Conservation (phyloP, 2,888 invertebrate species). For the Mimachlamys varia region DNA sequence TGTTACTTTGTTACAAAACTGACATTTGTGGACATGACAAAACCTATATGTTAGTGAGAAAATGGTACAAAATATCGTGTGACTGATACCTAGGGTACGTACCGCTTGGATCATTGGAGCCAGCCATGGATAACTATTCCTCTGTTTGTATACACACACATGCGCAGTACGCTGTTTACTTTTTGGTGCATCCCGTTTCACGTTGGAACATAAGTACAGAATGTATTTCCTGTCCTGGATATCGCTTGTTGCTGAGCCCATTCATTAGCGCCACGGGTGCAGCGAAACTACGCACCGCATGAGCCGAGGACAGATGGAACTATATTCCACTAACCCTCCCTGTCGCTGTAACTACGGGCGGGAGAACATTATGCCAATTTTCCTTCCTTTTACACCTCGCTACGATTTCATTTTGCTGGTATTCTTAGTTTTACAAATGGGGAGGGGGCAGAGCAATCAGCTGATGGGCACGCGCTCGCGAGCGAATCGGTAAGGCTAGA, state of each 20-base stretch:
- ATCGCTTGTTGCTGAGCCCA: constrained; percentile 4
- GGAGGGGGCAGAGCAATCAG: neutral
- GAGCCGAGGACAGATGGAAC: neutral
- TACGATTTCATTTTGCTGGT: neutral
- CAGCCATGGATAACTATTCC: constrained; percentile 20
- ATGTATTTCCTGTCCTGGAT: constrained; percentile 6
- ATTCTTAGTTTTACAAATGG: constrained; percentile 3
- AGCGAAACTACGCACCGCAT: neutral
- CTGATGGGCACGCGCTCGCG: constrained; percentile 15
- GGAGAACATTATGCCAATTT: neutral
- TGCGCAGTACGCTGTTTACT: constrained; percentile 29
- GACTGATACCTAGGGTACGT: neutral
- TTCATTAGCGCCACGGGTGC: neutral
- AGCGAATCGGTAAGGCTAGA: neutral
- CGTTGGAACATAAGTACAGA: constrained; percentile 2
- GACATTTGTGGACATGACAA: neutral
- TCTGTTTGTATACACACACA: constrained; percentile 34
- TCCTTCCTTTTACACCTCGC: neutral
- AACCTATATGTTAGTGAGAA: neutral
- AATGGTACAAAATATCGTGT: neutral
- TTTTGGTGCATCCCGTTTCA: constrained; percentile 31
- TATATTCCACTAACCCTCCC: neutral
- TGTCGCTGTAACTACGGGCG: neutral
- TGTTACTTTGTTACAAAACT: neutral
- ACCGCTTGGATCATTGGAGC: neutral